Evolutionary conservation across 2,797 vertebrate genomes (phyloP), one percentile per base, ranked within the genome.

Genomic region (Phoxinus dragarum): DNA sequence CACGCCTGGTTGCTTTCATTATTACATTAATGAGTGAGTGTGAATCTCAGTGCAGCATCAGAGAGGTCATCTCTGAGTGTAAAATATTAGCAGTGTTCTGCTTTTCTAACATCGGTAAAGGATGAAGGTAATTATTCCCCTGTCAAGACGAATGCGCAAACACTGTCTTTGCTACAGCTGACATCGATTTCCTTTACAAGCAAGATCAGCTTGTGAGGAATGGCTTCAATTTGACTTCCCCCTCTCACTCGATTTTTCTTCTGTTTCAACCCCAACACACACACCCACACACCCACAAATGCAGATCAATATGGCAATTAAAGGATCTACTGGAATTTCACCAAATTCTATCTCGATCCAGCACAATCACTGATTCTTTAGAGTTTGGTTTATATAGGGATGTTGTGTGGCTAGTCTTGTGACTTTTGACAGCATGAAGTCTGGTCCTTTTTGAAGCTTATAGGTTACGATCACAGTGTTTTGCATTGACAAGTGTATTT

Each of bases 21-120:
- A 52, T 93, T 92, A 90, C 88, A 88, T 85, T 74, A 66, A 79
- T 64, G 80, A 78, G 86, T 80, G 80, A 89, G 71, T 85, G 79
- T 85, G 87, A 61, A 47, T 47, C 19, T 47, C 17, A 23, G 38
- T 31, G 54, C 31, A 23, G 31, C n/a, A 67, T 76, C 61, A 7
- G 38, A 71, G 54, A 19, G 54, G 49, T 64, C 27, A 10, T 78
- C 74, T 42, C 17, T 69, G 36, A 69, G 64, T 49, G 23, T 69
- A 40, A 84, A 77, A 84, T 69, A 84, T 84, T 44, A 69, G 47
- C 73, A 68, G 36, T 27, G 14, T 17, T 4, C 44, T 54, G n/a
- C 17, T 69, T 78, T 84, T 71, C 52, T 59, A 71, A 34, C 66
- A 36, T 44, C n/a, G 36, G 31, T 34, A 61, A 68, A 66, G 76